Evolutionary conservation across 2,888 invertebrate species (phyloP), one percentile per base, ranked within the genome.

Genomic region (Dicycla oo): DNA sequence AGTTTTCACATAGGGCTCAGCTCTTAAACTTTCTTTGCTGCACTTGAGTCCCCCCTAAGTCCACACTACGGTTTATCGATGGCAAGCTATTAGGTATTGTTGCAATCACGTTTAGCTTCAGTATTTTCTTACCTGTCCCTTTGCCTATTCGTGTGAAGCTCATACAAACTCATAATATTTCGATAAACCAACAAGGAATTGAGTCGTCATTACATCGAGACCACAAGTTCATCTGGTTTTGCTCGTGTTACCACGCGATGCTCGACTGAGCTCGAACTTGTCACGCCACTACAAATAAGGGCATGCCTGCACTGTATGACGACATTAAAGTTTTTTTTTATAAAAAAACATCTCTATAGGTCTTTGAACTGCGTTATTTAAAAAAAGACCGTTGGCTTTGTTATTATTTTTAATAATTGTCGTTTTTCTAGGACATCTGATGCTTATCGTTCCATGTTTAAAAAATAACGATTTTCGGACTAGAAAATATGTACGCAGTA

Each of bases 291-390:
- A 76, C 93, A 83, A 90, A 93, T 94, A 94, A 94, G 95, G 94
- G 91, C 92, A 93, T 88, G 88, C 84, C 80, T 91, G 90, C 89
- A 86, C 83, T 73, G 86, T 90, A 91, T 93, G 93, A 92, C 91
- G 90, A 89, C 90, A 91, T 91, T 90, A 90, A 86, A 86, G 87
- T 90, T 93, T 93, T 93, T n/a, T n/a, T n/a, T n/a, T n/a, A n/a
- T 93, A 90, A 84, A 88, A 88, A 86, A 89, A 89, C 88, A 86
- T 88, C 88, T 87, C 88, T 88, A 80, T 84, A 89, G 93, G 92
- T 87, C 92, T 90, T 94, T 94, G 94, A 92, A 89, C 94, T 89
- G 88, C 72, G 73, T 78, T 72, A 86, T 89, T 89, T 87, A 66
- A 78, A 75, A 60, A 73, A 78, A 56, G 26, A 75, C 80, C 81